phyloP scores from a whole-genome alignment of 2,113 vertebrate species.

The Delphinus delphis region DNA sequence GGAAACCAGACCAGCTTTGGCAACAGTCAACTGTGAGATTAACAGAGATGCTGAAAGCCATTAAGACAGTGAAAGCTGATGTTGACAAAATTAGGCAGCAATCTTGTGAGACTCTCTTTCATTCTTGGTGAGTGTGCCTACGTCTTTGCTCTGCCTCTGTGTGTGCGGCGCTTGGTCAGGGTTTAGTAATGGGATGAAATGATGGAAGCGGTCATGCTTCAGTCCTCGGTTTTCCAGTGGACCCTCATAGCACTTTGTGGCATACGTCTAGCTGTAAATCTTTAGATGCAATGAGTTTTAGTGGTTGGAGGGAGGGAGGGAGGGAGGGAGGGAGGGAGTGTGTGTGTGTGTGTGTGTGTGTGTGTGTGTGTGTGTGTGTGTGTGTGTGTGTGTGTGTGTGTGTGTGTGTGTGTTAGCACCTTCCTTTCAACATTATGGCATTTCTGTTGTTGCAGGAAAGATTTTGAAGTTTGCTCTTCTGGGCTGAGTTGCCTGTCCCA shows the following conservation, averaged over 20 bases:
- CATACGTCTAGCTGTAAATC: not conserved
- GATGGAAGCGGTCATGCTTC: not conserved
- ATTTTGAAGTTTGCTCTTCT: conserved; percentile 88
- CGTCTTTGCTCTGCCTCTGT: not conserved
- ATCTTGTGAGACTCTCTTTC: conserved; percentile 84
- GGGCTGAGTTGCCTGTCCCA: conserved; percentile 85
- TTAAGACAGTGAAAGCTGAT: conserved; percentile 83
- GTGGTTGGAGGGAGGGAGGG: not conserved
- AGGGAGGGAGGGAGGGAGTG: not conserved
- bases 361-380: no score
- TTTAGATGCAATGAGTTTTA: not conserved
- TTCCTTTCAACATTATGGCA: conserved; percentile 17
- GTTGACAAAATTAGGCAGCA: conserved; percentile 85
- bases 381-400: not conserved
- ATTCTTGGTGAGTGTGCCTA: conserved; percentile 89
- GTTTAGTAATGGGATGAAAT: not conserved
- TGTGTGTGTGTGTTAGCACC: fast-evolving
- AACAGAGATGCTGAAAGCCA: conserved; percentile 79
- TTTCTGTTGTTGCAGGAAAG: conserved; percentile 86
- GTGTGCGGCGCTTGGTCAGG: not conserved
- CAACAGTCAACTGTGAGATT: conserved; percentile 79
- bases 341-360: fast-evolving
- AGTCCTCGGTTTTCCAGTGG: not conserved
- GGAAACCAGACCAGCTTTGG: conserved; percentile 88
- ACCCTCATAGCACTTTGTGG: not conserved